Evolutionary conservation across 2,888 invertebrate species (phyloP).

Genomic region (Drosophila phalerata): DNA sequence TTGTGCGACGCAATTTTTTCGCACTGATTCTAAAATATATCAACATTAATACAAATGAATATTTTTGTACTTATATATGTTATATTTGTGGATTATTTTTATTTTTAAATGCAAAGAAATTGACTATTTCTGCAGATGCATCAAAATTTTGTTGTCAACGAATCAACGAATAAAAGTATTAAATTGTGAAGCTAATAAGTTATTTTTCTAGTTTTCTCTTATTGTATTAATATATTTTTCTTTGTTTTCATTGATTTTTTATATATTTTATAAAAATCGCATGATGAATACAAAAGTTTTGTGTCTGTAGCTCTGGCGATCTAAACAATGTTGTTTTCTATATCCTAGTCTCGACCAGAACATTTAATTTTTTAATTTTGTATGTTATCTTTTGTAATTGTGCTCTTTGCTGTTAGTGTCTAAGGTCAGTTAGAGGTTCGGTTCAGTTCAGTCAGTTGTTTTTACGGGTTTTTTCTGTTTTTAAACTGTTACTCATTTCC

Average conservation of each 20-base stretch:
- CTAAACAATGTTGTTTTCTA: not conserved
- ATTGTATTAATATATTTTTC: not conserved
- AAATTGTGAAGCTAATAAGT: slow-evolving; percentile 3
- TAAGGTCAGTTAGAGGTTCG: slow-evolving; percentile 56
- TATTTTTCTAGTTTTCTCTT: too few species aligned
- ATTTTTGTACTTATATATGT: not conserved
- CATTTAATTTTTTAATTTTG: not conserved
- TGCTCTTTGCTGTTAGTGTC: slow-evolving; percentile 33
- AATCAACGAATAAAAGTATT: slow-evolving; percentile 28
- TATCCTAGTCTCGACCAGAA: not conserved
- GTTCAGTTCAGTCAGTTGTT: slow-evolving; percentile 36
- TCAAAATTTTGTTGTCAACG: slow-evolving; percentile 51
- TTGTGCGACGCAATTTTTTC: slow-evolving; percentile 50
- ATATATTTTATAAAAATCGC: too few species aligned
- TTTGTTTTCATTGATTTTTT: too few species aligned
- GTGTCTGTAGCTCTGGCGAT: not conserved
- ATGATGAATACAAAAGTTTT: not conserved
- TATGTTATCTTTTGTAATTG: not conserved
- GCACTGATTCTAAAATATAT: slow-evolving; percentile 6
- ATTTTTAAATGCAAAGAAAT: slow-evolving; percentile 49
- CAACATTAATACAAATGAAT: not conserved
- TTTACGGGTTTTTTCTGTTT: slow-evolving; percentile 25
- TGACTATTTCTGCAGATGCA: slow-evolving; percentile 29
- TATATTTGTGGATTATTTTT: slow-evolving; percentile 38
- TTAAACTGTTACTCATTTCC: slow-evolving; percentile 39